Evolutionary conservation across 2,113 vertebrate species (phyloP).

Genomic region (Bagarius yarrelli): DNA sequence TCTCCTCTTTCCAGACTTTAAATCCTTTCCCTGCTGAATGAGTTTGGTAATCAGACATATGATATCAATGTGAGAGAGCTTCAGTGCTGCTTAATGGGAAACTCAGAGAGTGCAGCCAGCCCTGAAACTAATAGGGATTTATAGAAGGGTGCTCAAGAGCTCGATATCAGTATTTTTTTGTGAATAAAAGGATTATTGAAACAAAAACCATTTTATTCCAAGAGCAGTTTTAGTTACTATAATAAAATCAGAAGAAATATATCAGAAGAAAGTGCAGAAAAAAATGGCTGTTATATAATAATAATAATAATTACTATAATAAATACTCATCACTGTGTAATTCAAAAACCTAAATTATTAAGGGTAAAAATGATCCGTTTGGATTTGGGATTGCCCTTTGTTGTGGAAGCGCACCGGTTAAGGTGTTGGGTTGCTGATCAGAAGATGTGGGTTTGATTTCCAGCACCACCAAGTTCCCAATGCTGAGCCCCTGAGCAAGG

Average conservation of each 20-base stretch:
- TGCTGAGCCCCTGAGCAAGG: too few species aligned
- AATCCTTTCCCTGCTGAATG: slow-evolving; percentile 14
- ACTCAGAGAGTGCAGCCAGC: background rate
- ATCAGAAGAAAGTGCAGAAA: background rate
- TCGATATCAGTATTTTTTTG: background rate
- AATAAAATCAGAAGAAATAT: background rate
- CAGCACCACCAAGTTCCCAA: too few species aligned
- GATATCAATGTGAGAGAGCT: slow-evolving; percentile 12
- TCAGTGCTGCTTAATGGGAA: slow-evolving; percentile 22
- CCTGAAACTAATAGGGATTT: slow-evolving; percentile 26
- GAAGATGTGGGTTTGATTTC: too few species aligned
- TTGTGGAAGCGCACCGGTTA: too few species aligned
- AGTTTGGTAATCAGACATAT: slow-evolving; percentile 30
- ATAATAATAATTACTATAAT: too few species aligned
- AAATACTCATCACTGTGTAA: too few species aligned
- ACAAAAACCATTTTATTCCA: background rate
- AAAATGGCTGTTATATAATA: too few species aligned
- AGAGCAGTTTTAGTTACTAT: slow-evolving; percentile 1
- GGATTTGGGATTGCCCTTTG: too few species aligned
- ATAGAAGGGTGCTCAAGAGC: background rate
- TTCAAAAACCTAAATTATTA: too few species aligned
- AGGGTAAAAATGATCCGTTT: too few species aligned
- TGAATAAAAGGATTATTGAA: slow-evolving; percentile 6
- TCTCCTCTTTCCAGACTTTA: slow-evolving; percentile 14
- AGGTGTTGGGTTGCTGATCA: too few species aligned